Evolutionary conservation across 2,113 vertebrate species (phyloP).

Genomic region (Bombycilla garrulus): DNA sequence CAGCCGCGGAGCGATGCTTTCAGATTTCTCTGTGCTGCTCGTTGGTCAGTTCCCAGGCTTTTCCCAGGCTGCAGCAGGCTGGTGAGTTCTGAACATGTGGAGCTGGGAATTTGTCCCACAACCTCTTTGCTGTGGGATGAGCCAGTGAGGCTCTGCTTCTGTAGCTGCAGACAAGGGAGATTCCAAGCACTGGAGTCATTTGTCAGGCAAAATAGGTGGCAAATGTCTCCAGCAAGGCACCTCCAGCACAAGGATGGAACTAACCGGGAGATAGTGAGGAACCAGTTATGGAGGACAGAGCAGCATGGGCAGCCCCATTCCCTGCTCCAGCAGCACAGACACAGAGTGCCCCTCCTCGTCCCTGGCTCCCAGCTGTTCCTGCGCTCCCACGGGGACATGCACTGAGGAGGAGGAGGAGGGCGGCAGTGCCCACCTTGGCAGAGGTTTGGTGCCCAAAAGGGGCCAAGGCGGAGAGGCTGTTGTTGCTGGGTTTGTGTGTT

Average conservation of each 20-base stretch:
- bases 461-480: accelerated
- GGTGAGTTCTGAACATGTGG: accelerated
- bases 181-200: neutral
- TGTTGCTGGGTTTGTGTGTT: accelerated
- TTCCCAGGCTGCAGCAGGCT: accelerated
- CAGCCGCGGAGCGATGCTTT: neutral
- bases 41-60: neutral
- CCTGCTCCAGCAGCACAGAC: neutral
- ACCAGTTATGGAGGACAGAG: neutral
- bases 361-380: neutral
- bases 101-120: neutral
- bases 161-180: neutral
- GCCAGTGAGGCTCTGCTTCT: accelerated
- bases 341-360: neutral
- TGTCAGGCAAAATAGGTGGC: neutral
- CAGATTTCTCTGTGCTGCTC: accelerated
- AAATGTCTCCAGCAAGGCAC: neutral
- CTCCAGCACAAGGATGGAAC: neutral
- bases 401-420: neutral
- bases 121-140: accelerated
- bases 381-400: neutral
- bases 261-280: neutral
- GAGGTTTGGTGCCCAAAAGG: neutral
- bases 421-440: neutral
- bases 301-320: neutral